A percentile compares a stretch with the other conserved stretches of the same genome.
These are phyloP conservation scores for Dreissena polymorpha DNA, from an alignment of 1,140 invertebrate species.

Conservation along the genomic window DNA sequence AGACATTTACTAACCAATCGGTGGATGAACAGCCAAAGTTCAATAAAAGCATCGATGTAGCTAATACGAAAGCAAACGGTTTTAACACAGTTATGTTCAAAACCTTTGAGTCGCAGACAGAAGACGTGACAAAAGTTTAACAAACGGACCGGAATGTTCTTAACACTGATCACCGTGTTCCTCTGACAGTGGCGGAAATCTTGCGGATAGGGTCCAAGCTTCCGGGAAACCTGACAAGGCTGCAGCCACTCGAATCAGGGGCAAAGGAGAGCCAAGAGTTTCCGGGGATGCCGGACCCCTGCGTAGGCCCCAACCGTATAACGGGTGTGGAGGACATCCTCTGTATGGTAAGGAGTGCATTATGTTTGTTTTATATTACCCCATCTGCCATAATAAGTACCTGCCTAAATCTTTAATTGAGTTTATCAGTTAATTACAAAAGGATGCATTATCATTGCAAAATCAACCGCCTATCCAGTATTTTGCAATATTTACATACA, in stretches of 20 bases:
- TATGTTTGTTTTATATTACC: not conserved
- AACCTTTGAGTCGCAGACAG: not conserved
- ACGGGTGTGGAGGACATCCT: conserved; percentile 50
- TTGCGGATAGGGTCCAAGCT: not conserved
- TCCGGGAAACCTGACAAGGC: not conserved
- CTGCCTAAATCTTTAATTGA: no score
- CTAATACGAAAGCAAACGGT: no score
- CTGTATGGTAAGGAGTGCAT: conserved; percentile 23
- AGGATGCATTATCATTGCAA: no score
- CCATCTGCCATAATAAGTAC: no score
- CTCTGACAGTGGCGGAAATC: not conserved
- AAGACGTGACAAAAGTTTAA: not conserved
- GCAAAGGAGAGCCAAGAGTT: conserved; percentile 12
- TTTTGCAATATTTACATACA: no score
- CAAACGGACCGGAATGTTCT: not conserved
- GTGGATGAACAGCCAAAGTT: no score
- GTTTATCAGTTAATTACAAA: no score
- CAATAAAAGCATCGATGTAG: no score
- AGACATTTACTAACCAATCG: no score
- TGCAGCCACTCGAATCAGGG: not conserved
- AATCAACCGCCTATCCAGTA: no score
- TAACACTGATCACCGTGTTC: no score
- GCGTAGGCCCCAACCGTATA: conserved; percentile 22
- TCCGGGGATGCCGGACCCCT: conserved; percentile 50
- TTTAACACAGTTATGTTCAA: no score